These are phyloP conservation scores for Melanogrammus aeglefinus DNA, from an alignment of 2,797 vertebrate genomes.

Conservation along the genomic window DNA sequence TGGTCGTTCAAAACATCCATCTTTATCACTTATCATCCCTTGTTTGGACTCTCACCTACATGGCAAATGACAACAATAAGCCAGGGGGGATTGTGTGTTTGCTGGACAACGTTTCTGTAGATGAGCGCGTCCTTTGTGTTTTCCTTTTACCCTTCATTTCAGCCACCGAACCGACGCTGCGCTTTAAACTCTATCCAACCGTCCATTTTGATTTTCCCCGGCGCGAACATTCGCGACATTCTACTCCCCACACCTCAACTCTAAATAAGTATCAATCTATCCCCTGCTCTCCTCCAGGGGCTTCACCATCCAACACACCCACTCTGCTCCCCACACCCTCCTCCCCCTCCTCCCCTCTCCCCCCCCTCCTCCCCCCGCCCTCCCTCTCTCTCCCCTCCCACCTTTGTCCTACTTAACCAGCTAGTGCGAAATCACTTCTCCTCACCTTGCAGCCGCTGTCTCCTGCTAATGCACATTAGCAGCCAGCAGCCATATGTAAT, in stretches of 20 bases:
- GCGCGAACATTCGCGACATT: neutral
- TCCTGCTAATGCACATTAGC: slow-evolving; percentile 74
- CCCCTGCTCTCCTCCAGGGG: slow-evolving; percentile 18
- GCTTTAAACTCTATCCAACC: too few species aligned
- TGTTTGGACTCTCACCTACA: neutral
- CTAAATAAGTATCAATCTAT: slow-evolving; percentile 44
- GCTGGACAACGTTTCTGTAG: too few species aligned
- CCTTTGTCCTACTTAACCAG: slow-evolving; percentile 70
- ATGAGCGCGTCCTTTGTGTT: neutral
- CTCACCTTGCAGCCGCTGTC: slow-evolving; percentile 70
- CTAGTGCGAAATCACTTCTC: slow-evolving; percentile 72
- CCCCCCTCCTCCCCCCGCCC: slow-evolving; percentile 45
- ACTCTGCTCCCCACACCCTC: neutral
- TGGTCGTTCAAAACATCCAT: neutral
- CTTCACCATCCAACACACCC: neutral
- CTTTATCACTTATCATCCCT: too few species aligned
- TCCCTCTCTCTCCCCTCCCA: slow-evolving; percentile 49
- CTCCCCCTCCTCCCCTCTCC: slow-evolving; percentile 43
- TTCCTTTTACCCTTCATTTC: too few species aligned
- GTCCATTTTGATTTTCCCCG: neutral
- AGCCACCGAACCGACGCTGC: too few species aligned
- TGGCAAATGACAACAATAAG: neutral
- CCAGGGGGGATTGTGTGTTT: neutral
- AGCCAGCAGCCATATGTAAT: slow-evolving; percentile 73
- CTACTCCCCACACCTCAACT: slow-evolving; percentile 4